phyloP scores from a whole-genome alignment of 2,888 invertebrate genomes.

The Ophion obscuratus region DNA sequence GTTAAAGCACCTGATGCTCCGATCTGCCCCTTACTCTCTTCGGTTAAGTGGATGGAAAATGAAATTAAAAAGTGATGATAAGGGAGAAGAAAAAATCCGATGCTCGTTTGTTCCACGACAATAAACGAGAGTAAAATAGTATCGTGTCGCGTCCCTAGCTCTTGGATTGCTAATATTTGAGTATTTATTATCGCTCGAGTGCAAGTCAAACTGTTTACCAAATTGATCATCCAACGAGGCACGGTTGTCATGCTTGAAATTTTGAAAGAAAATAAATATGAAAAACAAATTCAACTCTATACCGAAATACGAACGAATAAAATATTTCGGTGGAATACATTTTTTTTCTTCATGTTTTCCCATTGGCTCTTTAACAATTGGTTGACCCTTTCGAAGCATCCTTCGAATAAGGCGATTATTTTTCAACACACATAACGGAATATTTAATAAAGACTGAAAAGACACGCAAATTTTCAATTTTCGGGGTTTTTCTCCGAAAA shows the following conservation, averaged over 20 bases:
- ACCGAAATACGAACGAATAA: neutral
- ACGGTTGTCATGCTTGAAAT: neutral
- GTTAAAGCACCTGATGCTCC: conserved; percentile 59
- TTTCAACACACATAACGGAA: neutral
- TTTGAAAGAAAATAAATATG: neutral
- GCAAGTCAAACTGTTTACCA: neutral
- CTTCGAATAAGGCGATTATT: neutral
- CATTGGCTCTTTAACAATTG: neutral
- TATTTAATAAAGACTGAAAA: neutral
- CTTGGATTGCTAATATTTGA: neutral
- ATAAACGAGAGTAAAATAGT: neutral
- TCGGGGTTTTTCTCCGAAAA: neutral
- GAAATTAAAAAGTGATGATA: conserved; percentile 37
- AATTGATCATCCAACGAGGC: neutral
- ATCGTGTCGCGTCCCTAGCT: neutral
- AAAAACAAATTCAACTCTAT: neutral
- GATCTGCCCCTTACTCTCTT: conserved; percentile 24
- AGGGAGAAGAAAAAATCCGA: conserved; percentile 3
- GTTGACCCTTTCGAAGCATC: neutral
- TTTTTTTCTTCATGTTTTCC: neutral
- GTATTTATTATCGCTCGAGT: neutral
- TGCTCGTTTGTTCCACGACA: conserved; percentile 8
- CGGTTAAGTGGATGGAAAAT: conserved; percentile 55
- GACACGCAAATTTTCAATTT: neutral
- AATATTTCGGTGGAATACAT: neutral